These are phyloP conservation scores for Torymus tubicola DNA, from an alignment of 2,888 invertebrate genomes.

Conservation along the genomic window DNA sequence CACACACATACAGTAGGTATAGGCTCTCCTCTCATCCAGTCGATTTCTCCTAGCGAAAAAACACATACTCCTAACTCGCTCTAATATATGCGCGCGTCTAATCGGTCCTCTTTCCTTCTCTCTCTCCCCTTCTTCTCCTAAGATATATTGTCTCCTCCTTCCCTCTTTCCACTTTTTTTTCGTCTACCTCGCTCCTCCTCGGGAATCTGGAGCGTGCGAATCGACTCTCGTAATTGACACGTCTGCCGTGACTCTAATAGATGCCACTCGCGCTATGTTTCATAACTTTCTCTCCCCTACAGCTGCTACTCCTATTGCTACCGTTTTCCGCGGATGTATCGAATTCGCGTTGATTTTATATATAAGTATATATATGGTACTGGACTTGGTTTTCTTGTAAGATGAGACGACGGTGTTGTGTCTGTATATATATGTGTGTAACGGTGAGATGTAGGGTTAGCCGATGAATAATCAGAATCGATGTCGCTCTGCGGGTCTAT, in stretches of 20 bases:
- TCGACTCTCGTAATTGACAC: conserved; percentile 56
- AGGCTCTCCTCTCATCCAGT: not conserved
- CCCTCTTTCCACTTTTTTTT: not conserved
- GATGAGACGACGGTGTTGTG: too few species aligned
- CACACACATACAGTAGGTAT: too few species aligned
- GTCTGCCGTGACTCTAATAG: conserved; percentile 39
- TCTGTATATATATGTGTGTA: too few species aligned
- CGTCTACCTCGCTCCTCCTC: conserved; percentile 2
- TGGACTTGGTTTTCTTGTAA: too few species aligned
- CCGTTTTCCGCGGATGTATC: not conserved
- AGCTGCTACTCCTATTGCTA: not conserved
- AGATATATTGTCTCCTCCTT: conserved; percentile 1
- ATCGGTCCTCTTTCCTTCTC: conserved; percentile 21
- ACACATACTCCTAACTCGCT: too few species aligned
- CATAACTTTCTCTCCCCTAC: conserved; percentile 54
- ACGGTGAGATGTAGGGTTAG: not conserved
- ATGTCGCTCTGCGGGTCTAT: not conserved
- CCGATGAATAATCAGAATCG: not conserved
- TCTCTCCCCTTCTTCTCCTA: not conserved
- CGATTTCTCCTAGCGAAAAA: not conserved
- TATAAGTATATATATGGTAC: too few species aligned
- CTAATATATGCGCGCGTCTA: conserved; percentile 24
- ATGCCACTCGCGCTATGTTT: conserved; percentile 50
- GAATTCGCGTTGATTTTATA: too few species aligned
- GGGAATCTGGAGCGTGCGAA: conserved; percentile 56